These are phyloP conservation scores for Rhamnusium bicolor DNA, from an alignment of 2,888 invertebrate species.

Conservation along the genomic window DNA sequence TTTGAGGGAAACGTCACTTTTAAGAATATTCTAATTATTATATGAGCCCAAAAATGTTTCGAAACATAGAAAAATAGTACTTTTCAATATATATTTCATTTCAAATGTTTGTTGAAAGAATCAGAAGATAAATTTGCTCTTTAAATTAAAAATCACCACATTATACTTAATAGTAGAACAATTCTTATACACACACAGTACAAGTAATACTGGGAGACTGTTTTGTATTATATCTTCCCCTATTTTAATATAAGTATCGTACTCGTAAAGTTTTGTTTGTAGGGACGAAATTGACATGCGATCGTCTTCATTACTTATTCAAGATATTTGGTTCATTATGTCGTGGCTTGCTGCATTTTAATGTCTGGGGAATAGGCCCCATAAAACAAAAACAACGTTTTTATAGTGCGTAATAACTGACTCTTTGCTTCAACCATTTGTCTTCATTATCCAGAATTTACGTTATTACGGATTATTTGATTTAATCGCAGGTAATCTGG, in stretches of 20 bases:
- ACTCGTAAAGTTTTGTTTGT: slow-evolving; percentile 30
- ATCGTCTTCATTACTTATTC: slow-evolving; percentile 60
- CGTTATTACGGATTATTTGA: slow-evolving; percentile 26
- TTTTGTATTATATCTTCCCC: slow-evolving; percentile 26
- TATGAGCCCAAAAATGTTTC: no score
- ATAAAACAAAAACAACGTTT: slow-evolving; percentile 53
- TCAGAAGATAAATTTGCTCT: slow-evolving; percentile 13
- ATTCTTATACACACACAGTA: not conserved
- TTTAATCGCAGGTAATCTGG: slow-evolving; percentile 20
- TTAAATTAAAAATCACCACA: slow-evolving; percentile 26
- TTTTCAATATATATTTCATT: no score
- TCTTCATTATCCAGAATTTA: slow-evolving; percentile 31
- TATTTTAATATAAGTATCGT: slow-evolving; percentile 36
- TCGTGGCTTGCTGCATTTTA: slow-evolving; percentile 53
- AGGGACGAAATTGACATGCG: slow-evolving; percentile 57
- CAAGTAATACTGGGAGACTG: not conserved
- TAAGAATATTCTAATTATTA: no score
- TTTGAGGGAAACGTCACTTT: no score
- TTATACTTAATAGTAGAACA: slow-evolving; percentile 2
- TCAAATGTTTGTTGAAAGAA: not conserved
- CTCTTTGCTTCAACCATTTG: slow-evolving; percentile 31
- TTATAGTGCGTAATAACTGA: slow-evolving; percentile 51
- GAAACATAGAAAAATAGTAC: no score
- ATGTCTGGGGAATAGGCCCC: slow-evolving; percentile 48
- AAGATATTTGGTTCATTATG: slow-evolving; percentile 57